These are phyloP conservation scores for Forbesichthys agassizii DNA, from an alignment of 2,113 vertebrate species.

Conservation along the genomic window DNA sequence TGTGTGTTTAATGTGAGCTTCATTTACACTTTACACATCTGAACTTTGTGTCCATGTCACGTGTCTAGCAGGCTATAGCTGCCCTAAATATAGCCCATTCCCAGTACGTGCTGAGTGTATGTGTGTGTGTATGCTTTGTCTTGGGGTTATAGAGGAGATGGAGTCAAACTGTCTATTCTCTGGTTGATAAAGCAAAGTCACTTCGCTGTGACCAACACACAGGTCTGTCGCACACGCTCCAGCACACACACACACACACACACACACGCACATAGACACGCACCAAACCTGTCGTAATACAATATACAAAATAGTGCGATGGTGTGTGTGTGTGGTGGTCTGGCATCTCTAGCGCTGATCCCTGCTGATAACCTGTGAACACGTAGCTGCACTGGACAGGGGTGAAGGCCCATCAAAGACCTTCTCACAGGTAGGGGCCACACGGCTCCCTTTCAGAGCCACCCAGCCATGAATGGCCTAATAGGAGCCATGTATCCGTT, in stretches of 20 bases:
- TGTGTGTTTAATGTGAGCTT: no score
- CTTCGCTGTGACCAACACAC: slow-evolving; percentile 38
- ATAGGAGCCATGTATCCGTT: slow-evolving; percentile 60
- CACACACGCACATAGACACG: not conserved
- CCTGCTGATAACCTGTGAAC: slow-evolving; percentile 31
- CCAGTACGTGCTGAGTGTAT: not conserved
- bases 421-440: slow-evolving; percentile 38
- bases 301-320: no score
- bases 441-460: slow-evolving; percentile 55
- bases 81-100: no score
- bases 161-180: slow-evolving; percentile 55
- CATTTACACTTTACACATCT: not conserved
- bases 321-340: not conserved
- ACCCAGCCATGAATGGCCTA: slow-evolving; percentile 63
- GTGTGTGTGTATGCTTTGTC: slow-evolving; percentile 7
- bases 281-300: no score
- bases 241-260: slow-evolving; percentile 14
- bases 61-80: no score
- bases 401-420: slow-evolving; percentile 46
- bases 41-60: not conserved
- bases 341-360: slow-evolving; percentile 32
- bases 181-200: slow-evolving; percentile 17
- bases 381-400: slow-evolving; percentile 1
- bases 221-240: not conserved
- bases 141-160: slow-evolving; percentile 47